A percentile compares a stretch with the other conserved stretches of the same genome.
Conservation (phyloP, 2,888 invertebrate genomes). For the Mongoloraphidia duomilia region DNA sequence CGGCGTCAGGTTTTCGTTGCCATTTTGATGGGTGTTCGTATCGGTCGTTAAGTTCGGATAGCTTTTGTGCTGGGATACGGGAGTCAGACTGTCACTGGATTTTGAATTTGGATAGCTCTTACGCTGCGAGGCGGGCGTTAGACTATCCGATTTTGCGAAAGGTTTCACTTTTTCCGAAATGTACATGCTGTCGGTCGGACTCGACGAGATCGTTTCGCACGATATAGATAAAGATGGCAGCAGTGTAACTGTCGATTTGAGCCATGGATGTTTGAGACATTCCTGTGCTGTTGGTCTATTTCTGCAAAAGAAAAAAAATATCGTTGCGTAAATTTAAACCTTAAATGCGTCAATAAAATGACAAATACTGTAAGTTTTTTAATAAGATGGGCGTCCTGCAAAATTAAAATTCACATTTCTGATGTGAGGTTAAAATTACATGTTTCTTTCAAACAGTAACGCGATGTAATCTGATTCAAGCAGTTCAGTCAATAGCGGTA, state of each 20-base stretch:
- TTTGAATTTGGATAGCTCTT: slow-evolving; percentile 7
- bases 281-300: slow-evolving; percentile 77
- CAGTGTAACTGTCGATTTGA: slow-evolving; percentile 25
- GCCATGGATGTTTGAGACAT: slow-evolving; percentile 84
- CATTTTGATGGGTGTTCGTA: not conserved
- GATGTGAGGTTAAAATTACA: too few relatives aligned
- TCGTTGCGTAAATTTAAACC: not conserved
- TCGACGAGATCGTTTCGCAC: not conserved
- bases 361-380: too few relatives aligned
- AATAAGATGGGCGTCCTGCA: too few relatives aligned
- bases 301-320: slow-evolving; percentile 37
- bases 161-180: slow-evolving; percentile 1
- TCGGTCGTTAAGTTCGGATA: slow-evolving; percentile 1
- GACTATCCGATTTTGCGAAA: slow-evolving; percentile 1
- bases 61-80: slow-evolving; percentile 5
- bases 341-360: too few relatives aligned
- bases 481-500: too few relatives aligned
- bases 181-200: not conserved
- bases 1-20: slow-evolving; percentile 13
- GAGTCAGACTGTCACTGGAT: slow-evolving; percentile 9
- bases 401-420: too few relatives aligned
- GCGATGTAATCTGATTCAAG: too few relatives aligned
- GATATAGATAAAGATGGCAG: slow-evolving; percentile 7
- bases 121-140: slow-evolving; percentile 7
- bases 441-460: too few relatives aligned